Conservation (phyloP, 2,888 invertebrate species). For the Ernsta delagoae region DNA sequence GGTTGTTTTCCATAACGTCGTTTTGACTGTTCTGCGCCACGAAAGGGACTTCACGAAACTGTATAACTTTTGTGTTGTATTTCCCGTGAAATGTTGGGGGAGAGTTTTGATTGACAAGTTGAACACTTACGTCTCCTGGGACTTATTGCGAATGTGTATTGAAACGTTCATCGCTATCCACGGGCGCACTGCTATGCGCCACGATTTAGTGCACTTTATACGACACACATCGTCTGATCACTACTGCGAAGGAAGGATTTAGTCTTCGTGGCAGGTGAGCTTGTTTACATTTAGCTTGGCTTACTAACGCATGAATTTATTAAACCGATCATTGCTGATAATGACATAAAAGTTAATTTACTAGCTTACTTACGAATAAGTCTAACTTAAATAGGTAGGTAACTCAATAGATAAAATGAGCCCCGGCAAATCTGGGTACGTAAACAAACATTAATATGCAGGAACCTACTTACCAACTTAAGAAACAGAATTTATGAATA, state of each 20-base stretch:
- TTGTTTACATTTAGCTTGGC: neutral
- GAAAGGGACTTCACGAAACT: slow-evolving; percentile 59
- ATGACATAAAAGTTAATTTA: neutral
- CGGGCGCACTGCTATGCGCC: slow-evolving; percentile 91
- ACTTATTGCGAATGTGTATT: slow-evolving; percentile 84
- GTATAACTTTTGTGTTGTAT: slow-evolving; percentile 68
- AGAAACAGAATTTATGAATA: neutral
- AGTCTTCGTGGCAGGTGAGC: slow-evolving; percentile 68
- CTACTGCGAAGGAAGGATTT: slow-evolving; percentile 88
- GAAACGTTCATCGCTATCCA: slow-evolving; percentile 83
- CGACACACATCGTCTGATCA: slow-evolving; percentile 92
- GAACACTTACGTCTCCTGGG: slow-evolving; percentile 67
- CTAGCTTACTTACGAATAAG: neutral
- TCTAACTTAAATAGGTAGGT: too few species aligned
- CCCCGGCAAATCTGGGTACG: neutral
- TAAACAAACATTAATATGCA: neutral
- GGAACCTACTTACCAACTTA: too few species aligned
- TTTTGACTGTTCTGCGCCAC: slow-evolving; percentile 46
- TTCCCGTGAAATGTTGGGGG: slow-evolving; percentile 78
- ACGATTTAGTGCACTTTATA: slow-evolving; percentile 89
- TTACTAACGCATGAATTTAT: slow-evolving; percentile 19
- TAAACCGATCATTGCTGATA: neutral
- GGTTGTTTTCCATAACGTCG: slow-evolving; percentile 43
- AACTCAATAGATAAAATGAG: too few species aligned
- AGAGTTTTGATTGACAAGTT: slow-evolving; percentile 74